These are phyloP conservation scores for Etia nguti DNA, from an alignment of 2,113 vertebrate genomes.

Conservation along the genomic window DNA sequence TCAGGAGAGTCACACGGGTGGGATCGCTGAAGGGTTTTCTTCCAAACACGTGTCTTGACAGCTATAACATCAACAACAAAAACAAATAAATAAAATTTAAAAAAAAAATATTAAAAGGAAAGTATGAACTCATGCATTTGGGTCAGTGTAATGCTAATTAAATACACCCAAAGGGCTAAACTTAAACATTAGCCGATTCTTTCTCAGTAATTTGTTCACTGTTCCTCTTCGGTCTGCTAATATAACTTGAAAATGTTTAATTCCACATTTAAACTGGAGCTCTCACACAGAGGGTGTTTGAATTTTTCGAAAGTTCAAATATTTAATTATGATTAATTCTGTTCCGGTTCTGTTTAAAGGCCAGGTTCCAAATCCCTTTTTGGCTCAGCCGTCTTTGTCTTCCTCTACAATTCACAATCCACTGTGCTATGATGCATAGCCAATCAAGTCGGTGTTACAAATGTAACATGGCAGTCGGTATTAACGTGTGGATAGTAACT, in stretches of 20 bases:
- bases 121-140: neutral
- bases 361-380: neutral
- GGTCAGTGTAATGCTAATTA: neutral
- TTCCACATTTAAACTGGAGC: neutral
- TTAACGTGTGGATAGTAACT: neutral
- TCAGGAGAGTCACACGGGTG: neutral
- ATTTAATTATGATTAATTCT: neutral
- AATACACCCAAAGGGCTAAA: neutral
- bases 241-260: neutral
- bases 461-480: conserved; percentile 12
- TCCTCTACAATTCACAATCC: neutral
- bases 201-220: neutral
- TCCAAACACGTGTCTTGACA: neutral
- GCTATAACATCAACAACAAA: neutral
- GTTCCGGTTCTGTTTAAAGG: neutral
- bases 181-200: neutral
- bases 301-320: neutral
- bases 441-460: neutral
- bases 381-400: neutral
- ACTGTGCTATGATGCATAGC: neutral
- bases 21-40: neutral
- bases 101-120: neutral
- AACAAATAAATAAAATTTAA: neutral
- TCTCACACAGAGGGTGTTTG: neutral
- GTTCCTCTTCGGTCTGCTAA: neutral